Conservation (phyloP, 2,113 vertebrate species). For the Takifugu bimaculatus region DNA sequence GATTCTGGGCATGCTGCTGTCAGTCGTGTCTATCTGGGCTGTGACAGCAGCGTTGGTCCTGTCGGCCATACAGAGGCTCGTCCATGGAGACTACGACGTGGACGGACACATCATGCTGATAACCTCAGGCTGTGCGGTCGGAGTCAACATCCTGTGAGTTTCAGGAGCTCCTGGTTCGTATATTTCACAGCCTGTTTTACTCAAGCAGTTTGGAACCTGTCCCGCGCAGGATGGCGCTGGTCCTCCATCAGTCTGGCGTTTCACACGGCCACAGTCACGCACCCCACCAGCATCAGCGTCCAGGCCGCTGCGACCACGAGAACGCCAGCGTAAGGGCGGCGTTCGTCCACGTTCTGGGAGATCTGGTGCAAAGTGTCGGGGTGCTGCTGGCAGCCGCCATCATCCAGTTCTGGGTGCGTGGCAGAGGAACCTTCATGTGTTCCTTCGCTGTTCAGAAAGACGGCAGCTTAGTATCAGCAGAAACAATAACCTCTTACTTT, state of each 20-base stretch:
- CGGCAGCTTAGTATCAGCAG: not conserved
- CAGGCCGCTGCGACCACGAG: conserved; percentile 31
- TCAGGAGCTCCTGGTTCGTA: not conserved
- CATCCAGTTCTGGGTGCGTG: conserved; percentile 83
- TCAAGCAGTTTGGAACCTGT: too few species aligned
- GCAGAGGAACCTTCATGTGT: too few species aligned
- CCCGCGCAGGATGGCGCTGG: conserved; percentile 81
- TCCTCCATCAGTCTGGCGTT: conserved; percentile 81
- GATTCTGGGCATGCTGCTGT: conserved; percentile 85
- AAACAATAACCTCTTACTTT: not conserved
- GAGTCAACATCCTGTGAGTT: conserved; percentile 81
- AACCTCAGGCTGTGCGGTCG: conserved; percentile 84
- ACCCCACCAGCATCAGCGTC: conserved; percentile 14
- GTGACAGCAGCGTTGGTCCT: conserved; percentile 81
- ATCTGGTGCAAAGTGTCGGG: conserved; percentile 86
- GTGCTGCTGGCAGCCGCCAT: conserved; percentile 82
- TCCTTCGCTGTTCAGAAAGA: not conserved
- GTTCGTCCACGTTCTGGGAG: conserved; percentile 86
- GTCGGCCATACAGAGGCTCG: conserved; percentile 78
- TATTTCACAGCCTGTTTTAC: not conserved
- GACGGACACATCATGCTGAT: conserved; percentile 81
- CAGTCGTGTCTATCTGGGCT: conserved; percentile 87
- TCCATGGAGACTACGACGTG: conserved; percentile 80
- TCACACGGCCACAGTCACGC: conserved; percentile 61
- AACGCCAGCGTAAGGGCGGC: conserved; percentile 84